Evolutionary conservation across 1,140 invertebrate species (phyloP), one percentile per base, ranked within the genome.

Genomic region (Caenorhabditis brenneri): DNA sequence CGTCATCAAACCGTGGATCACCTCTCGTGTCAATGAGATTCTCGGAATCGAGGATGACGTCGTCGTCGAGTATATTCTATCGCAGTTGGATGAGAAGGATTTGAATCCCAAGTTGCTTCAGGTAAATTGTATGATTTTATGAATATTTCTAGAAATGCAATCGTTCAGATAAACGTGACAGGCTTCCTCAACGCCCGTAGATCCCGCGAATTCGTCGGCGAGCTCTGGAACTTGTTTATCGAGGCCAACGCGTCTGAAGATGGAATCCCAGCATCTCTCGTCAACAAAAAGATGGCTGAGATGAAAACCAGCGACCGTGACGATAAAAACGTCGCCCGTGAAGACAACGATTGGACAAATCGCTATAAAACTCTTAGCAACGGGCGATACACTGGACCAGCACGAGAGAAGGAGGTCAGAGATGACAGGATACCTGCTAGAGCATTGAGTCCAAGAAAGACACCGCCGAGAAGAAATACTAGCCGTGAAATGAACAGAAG

Each of bases 131-230:
- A n/a, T n/a, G 31, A 51, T 80, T 51, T 80, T 80, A 33, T 29
- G 7, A 4, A 7, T 6, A n/a, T 16, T 27, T 33, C 49, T 22
- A 10, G 16, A 48, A 24, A 39, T 33, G 49, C 22, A n/a, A 33
- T 22, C 55, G n/a, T 87, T 29, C 97, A 99, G 93, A 99, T 99
- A 88, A 99, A 99, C 92, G 92, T 99, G 89, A 99, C 97, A 48
- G 98, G 98, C 15, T 99, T 99, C 92, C 92, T 99, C 33, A 98
- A 99, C 92, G 96, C 96, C 2, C 97, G 96, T 92, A 98, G 98
- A 93, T 96, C 98, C 15, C 93, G 97, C 58, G 94, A 96, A 84
- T 99, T 99, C 91, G 97, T 99, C 94, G 95, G 94, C 0, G 97
- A 99, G 91, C 92, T 99, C 53, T 99, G 98, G 97, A 94, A 96